phyloP scores from a whole-genome alignment of 2,888 invertebrate species.

The Psylliodes chrysocephalus region DNA sequence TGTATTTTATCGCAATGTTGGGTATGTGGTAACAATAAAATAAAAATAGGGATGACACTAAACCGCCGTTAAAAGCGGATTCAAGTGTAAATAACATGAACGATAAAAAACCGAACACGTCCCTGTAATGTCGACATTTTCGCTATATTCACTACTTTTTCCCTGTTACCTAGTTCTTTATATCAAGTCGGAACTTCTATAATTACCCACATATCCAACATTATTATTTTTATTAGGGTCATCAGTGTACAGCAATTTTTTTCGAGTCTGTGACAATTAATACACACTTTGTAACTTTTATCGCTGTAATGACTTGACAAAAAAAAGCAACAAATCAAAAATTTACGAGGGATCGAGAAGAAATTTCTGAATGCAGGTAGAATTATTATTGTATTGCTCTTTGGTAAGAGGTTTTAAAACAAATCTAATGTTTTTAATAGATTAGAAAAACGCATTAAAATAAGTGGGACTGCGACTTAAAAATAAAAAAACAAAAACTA shows the following conservation, averaged over 20 bases:
- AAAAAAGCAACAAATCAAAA: slow-evolving; percentile 1
- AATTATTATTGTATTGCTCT: too few relatives aligned
- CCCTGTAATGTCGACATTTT: slow-evolving; percentile 1
- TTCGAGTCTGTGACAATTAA: slow-evolving; percentile 34
- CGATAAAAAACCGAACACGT: not conserved
- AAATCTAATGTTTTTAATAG: too few relatives aligned
- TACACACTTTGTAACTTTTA: slow-evolving; percentile 36
- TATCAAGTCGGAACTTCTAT: slow-evolving; percentile 33
- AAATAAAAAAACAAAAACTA: too few relatives aligned
- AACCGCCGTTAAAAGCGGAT: too few relatives aligned
- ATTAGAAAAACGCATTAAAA: too few relatives aligned
- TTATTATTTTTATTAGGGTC: slow-evolving; percentile 37
- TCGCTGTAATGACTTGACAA: slow-evolving; percentile 28
- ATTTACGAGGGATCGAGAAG: slow-evolving; percentile 5
- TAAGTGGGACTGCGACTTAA: too few relatives aligned
- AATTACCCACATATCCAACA: slow-evolving; percentile 35
- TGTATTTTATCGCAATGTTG: too few relatives aligned
- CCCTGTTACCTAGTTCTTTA: slow-evolving; percentile 23
- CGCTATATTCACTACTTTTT: slow-evolving; percentile 28
- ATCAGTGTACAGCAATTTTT: slow-evolving; percentile 28
- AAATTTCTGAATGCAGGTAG: too few relatives aligned
- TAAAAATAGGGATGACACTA: too few relatives aligned
- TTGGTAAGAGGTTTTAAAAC: too few relatives aligned
- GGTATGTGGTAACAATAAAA: too few relatives aligned
- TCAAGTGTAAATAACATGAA: too few relatives aligned